Percentiles rank a stretch among this genome's conserved stretches.
Evolutionary conservation across 2,113 vertebrate species (phyloP).

Genomic region (Pholis gunnellus): DNA sequence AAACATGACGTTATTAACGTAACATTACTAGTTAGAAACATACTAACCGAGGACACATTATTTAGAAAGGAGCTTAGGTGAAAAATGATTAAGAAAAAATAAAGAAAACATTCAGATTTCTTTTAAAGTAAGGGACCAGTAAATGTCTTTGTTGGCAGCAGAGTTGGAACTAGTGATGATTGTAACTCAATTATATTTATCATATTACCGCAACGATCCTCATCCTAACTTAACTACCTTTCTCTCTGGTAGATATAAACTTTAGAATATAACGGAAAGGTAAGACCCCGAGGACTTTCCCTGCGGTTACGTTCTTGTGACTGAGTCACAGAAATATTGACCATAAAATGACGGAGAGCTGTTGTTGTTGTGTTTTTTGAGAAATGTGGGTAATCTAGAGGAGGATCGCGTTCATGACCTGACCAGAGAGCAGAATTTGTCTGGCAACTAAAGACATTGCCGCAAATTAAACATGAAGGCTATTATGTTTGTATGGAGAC

Average conservation of each 20-base stretch:
- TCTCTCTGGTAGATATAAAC: not conserved
- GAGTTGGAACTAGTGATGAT: not conserved
- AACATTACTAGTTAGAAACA: not conserved
- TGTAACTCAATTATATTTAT: slow-evolving; percentile 3
- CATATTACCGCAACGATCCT: not conserved
- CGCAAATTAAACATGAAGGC: slow-evolving; percentile 28
- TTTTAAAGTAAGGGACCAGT: not conserved
- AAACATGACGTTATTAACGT: slow-evolving; percentile 1
- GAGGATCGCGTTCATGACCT: not conserved
- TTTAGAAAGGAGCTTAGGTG: not conserved
- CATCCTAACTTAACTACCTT: not conserved
- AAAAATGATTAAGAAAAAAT: not conserved
- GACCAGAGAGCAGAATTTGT: slow-evolving; percentile 26
- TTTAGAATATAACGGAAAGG: slow-evolving; percentile 4
- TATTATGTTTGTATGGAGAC: slow-evolving; percentile 24
- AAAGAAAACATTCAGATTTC: not conserved
- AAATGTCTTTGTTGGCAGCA: not conserved
- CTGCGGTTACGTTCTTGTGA: not conserved
- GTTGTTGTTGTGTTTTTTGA: slow-evolving; percentile 8
- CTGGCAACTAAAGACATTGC: slow-evolving; percentile 13
- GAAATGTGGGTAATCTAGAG: slow-evolving; percentile 11
- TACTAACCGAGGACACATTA: not conserved
- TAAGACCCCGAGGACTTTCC: too few relatives aligned
- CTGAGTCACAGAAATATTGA: slow-evolving; percentile 1
- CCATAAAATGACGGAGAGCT: slow-evolving; percentile 7